Evolutionary conservation across 1,140 invertebrate species (phyloP), one percentile per base, ranked within the genome.

Genomic region (Hermatobates lingyangjiaoensis): DNA sequence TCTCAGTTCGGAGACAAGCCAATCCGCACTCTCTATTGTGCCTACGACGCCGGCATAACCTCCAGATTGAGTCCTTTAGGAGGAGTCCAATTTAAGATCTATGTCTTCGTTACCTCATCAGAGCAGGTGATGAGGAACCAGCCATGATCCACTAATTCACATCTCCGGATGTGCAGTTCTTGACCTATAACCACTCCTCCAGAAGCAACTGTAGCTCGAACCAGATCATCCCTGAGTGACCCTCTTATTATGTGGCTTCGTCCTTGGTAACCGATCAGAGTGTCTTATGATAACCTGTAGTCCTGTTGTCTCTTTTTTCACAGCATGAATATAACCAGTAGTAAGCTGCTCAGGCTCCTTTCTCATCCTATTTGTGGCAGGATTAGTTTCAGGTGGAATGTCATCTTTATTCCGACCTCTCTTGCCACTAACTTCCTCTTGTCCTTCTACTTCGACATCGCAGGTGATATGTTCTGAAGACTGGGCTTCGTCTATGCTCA

Each of bases 351-450:
- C n/a, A n/a, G n/a, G n/a, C n/a, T n/a, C n/a, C n/a, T n/a, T n/a
- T n/a, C n/a, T 3, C 26, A 46, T 3, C 23, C 26, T 3, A 3
- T 46, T 24, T 3, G 23, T 24, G 20, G 39, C 47, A 12, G 15
- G n/a, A n/a, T n/a, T n/a, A n/a, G n/a, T n/a, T n/a, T n/a, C n/a
- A n/a, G n/a, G n/a, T n/a, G n/a, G n/a, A 14, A 27, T 23, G 15
- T 21, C 34, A 14, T 24, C 45, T 48, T 53, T 50, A 47, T n/a
- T n/a, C n/a, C n/a, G n/a, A n/a, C n/a, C n/a, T n/a, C 55, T n/a
- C n/a, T n/a, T n/a, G n/a, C n/a, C n/a, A n/a, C n/a, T n/a, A n/a
- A n/a, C n/a, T n/a, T n/a, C n/a, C n/a, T n/a, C n/a, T n/a, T n/a
- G n/a, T n/a, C n/a, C n/a, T n/a, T n/a, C n/a, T n/a, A n/a, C n/a